Conservation (phyloP, 2,888 invertebrate genomes). For the Noctua pronuba region DNA sequence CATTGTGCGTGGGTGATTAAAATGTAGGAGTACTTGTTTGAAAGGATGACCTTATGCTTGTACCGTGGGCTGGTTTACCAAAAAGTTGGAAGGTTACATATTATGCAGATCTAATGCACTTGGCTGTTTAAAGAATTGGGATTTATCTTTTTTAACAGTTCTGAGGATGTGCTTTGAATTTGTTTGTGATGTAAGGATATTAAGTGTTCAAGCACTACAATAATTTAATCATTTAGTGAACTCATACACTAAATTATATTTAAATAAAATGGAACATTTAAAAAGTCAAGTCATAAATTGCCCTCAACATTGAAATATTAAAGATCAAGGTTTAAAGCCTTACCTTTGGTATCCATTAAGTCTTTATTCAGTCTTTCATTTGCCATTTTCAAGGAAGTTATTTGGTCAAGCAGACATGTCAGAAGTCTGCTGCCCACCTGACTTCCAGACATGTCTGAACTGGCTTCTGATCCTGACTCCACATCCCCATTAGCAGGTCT, state of each 20-base stretch:
- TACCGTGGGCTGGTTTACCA: slow-evolving; percentile 52
- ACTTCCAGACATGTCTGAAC: slow-evolving; percentile 89
- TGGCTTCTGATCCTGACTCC: slow-evolving; percentile 89
- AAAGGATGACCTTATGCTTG: slow-evolving; percentile 64
- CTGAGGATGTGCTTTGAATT: neutral
- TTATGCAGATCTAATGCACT: slow-evolving; percentile 13
- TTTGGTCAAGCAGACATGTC: slow-evolving; percentile 93
- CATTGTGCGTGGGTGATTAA: slow-evolving; percentile 67
- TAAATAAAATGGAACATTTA: neutral
- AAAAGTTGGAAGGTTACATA: slow-evolving; percentile 43
- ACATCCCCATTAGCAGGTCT: slow-evolving; percentile 87
- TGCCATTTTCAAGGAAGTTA: slow-evolving; percentile 92
- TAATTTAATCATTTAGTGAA: neutral
- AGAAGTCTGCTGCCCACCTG: slow-evolving; percentile 91
- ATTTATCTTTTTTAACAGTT: neutral
- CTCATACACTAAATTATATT: neutral
- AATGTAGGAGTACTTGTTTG: slow-evolving; percentile 71
- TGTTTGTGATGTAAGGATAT: neutral
- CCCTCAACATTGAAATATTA: neutral
- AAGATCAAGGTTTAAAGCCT: slow-evolving; percentile 51
- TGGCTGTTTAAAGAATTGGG: neutral
- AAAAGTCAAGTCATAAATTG: neutral
- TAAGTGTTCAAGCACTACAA: neutral
- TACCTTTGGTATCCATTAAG: slow-evolving; percentile 93
- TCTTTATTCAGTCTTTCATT: slow-evolving; percentile 94